Percentiles rank a stretch among this genome's conserved stretches.
Conservation (phyloP, 1,140 invertebrate species). For the Daktulosphaira vitifoliae region DNA sequence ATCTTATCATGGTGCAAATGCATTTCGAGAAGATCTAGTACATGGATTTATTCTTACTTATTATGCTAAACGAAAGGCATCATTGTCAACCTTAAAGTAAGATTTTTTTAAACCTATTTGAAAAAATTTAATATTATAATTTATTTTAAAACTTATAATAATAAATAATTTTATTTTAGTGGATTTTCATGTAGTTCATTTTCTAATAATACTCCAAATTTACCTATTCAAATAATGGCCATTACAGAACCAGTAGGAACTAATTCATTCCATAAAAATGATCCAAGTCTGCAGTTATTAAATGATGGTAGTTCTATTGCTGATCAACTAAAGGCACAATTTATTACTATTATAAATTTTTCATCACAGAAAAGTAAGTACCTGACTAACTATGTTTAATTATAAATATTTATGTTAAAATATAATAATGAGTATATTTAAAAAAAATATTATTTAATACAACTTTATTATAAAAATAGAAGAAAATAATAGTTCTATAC, state of each 20-base stretch:
- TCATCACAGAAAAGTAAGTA: conserved; percentile 72
- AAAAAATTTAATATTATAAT: neutral
- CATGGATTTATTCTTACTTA: conserved; percentile 95
- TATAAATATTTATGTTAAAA: no score
- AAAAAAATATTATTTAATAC: no score
- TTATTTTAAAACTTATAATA: neutral
- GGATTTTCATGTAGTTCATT: conserved; percentile 62
- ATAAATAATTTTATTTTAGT: neutral
- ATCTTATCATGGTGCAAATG: conserved; percentile 89
- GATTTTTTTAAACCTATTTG: conserved; percentile 40
- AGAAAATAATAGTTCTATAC: no score
- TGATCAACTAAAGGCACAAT: conserved; percentile 83
- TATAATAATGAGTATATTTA: no score
- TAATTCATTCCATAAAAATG: conserved; percentile 83
- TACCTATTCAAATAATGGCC: conserved; percentile 90
- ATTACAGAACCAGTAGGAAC: conserved; percentile 79
- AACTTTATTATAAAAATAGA: no score
- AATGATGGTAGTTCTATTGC: conserved; percentile 87
- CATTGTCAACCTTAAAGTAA: conserved; percentile 83
- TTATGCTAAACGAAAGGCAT: conserved; percentile 89
- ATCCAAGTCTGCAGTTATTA: conserved; percentile 79
- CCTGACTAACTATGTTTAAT: no score
- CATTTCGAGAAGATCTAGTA: conserved; percentile 83
- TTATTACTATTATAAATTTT: conserved; percentile 75
- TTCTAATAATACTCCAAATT: conserved; percentile 85